Percentiles rank a stretch among this genome's conserved stretches.
Evolutionary conservation across 2,113 vertebrate genomes (phyloP).

Genomic region (Anhinga anhinga): DNA sequence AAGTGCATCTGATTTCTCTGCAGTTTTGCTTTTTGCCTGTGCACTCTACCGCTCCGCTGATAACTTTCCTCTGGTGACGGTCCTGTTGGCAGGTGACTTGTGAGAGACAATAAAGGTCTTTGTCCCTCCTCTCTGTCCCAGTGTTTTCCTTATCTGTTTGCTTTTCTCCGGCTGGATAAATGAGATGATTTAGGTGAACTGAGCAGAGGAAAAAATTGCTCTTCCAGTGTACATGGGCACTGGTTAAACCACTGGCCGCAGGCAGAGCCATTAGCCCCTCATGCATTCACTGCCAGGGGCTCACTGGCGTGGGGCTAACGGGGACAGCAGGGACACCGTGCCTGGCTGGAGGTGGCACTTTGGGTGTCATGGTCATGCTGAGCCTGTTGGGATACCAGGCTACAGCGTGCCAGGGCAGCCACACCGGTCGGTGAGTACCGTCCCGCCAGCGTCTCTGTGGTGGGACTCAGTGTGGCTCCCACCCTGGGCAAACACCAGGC

Average conservation of each 20-base stretch:
- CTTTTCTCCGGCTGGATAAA: background rate
- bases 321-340: background rate
- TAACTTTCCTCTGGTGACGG: background rate
- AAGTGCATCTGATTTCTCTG: background rate
- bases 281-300: rapidly evolving
- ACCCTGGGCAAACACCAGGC: rapidly evolving
- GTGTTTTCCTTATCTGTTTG: background rate
- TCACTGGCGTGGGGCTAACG: background rate
- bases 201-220: background rate
- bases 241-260: background rate
- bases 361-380: background rate
- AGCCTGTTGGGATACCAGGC: background rate
- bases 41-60: background rate
- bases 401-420: background rate
- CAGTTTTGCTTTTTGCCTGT: background rate
- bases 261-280: background rate
- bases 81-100: background rate
- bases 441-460: rapidly evolving
- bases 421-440: rapidly evolving
- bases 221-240: background rate
- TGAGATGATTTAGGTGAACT: background rate
- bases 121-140: background rate
- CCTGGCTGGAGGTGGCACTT: background rate
- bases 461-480: background rate
- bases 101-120: background rate